Evolutionary conservation across 2,888 invertebrate genomes (phyloP).

Genomic region (Phymatocera aterrima): DNA sequence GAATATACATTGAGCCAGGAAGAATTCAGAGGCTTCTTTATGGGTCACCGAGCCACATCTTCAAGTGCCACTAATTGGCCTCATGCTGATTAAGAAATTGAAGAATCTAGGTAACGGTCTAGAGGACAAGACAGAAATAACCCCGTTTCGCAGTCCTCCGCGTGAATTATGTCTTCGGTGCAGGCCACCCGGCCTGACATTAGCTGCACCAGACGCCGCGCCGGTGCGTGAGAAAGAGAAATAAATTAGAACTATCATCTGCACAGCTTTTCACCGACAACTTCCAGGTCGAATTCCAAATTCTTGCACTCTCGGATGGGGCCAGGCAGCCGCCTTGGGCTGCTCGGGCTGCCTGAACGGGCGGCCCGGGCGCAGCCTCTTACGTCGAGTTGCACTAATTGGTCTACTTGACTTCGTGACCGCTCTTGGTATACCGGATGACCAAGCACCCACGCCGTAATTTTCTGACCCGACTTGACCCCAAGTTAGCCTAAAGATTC

Average conservation of each 20-base stretch:
- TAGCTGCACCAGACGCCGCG: background rate
- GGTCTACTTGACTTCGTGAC: slow-evolving; percentile 43
- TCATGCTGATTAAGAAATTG: slow-evolving; percentile 28
- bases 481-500: slow-evolving; percentile 31
- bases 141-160: background rate
- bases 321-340: background rate
- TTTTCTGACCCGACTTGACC: slow-evolving; percentile 44
- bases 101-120: slow-evolving; percentile 7
- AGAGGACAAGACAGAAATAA: background rate
- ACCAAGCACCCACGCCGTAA: slow-evolving; percentile 42
- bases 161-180: background rate
- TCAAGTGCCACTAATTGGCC: slow-evolving; percentile 19
- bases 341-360: too few relatives aligned
- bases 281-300: background rate
- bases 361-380: slow-evolving; percentile 14
- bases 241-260: background rate
- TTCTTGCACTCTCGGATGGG: background rate
- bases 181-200: background rate
- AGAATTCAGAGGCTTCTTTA: background rate
- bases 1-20: background rate
- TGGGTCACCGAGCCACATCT: slow-evolving; percentile 8
- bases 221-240: background rate
- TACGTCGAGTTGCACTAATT: slow-evolving; percentile 41
- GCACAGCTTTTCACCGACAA: background rate
- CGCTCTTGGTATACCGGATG: slow-evolving; percentile 42